Evolutionary conservation across 2,888 invertebrate species (phyloP).

Genomic region (Dryomyza anilis): DNA sequence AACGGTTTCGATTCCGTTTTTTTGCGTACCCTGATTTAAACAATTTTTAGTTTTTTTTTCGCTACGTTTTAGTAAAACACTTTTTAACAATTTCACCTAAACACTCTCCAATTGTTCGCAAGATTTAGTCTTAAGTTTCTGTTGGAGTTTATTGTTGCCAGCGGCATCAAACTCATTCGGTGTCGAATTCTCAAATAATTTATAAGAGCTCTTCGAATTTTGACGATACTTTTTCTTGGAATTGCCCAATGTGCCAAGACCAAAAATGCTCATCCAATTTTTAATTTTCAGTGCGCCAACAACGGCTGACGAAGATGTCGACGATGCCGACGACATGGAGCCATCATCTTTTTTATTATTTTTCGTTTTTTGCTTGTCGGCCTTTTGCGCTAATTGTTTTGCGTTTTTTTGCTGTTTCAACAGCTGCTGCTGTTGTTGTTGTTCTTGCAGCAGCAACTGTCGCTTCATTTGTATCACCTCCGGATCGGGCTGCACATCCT

Average conservation of each 20-base stretch:
- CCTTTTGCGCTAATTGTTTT: slow-evolving; percentile 35
- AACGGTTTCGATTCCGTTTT: too few relatives aligned
- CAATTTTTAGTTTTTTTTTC: too few relatives aligned
- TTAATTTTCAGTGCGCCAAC: slow-evolving; percentile 37
- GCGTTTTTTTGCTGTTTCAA: slow-evolving; percentile 37
- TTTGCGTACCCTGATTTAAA: too few relatives aligned
- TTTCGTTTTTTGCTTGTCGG: slow-evolving; percentile 37
- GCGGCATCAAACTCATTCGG: slow-evolving; percentile 39
- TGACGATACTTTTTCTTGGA: slow-evolving; percentile 53
- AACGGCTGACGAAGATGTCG: slow-evolving; percentile 11
- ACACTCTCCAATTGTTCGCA: slow-evolving; percentile 53
- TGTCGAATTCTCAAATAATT: slow-evolving; percentile 45
- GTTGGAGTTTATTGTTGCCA: neutral
- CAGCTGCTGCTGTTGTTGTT: slow-evolving; percentile 36
- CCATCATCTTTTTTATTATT: neutral
- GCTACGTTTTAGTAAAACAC: too few relatives aligned
- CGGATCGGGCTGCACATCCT: slow-evolving; percentile 56
- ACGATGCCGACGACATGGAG: slow-evolving; percentile 8
- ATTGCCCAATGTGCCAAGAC: slow-evolving; percentile 42
- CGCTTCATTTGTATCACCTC: slow-evolving; percentile 56
- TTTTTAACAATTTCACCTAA: slow-evolving; percentile 24
- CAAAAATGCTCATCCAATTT: slow-evolving; percentile 39
- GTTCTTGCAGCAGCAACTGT: slow-evolving; percentile 40
- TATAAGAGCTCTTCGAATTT: slow-evolving; percentile 48
- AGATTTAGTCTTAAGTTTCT: slow-evolving; percentile 49